phyloP scores from a whole-genome alignment of 2,113 vertebrate genomes.

The Podarcis raffonei region DNA sequence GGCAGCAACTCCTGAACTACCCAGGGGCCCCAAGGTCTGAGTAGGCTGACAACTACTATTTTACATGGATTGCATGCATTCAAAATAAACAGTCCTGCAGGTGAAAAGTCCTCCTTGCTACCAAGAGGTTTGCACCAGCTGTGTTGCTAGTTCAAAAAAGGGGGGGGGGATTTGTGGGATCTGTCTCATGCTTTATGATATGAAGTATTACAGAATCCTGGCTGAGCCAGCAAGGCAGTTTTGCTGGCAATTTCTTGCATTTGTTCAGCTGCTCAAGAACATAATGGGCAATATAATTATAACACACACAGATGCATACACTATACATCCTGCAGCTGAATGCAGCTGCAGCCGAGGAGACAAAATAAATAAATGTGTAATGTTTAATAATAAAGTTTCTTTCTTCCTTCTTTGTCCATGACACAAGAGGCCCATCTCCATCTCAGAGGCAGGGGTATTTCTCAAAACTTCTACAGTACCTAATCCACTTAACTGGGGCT shows the following conservation, averaged over 20 bases:
- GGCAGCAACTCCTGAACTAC: neutral
- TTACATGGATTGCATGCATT: neutral
- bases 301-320: too few relatives aligned
- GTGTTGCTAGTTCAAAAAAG: neutral
- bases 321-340: neutral
- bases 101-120: neutral
- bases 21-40: neutral
- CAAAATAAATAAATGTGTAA: neutral
- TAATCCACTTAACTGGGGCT: neutral
- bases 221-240: neutral
- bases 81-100: neutral
- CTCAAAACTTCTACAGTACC: neutral
- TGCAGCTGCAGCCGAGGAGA: neutral
- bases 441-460: neutral
- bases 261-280: conserved; percentile 12
- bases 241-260: neutral
- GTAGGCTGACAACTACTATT: neutral
- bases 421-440: too few relatives aligned
- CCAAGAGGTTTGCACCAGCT: neutral
- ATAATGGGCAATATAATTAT: neutral
- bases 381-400: neutral
- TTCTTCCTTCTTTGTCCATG: neutral
- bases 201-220: neutral
- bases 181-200: neutral
- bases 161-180: neutral